phyloP scores from a whole-genome alignment of 2,888 invertebrate species.

The Xestia sexstrigata region DNA sequence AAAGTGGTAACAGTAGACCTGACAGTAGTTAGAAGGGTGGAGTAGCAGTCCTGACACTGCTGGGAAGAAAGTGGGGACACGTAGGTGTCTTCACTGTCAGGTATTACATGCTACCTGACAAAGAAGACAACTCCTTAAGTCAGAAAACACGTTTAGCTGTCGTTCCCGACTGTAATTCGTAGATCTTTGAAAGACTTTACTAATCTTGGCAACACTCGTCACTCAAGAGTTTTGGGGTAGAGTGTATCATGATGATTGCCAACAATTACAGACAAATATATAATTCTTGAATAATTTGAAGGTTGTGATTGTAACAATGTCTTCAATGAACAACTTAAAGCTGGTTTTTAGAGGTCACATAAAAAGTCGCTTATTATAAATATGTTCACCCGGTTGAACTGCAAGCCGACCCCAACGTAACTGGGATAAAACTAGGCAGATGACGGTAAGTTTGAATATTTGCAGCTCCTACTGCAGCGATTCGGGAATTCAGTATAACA shows the following conservation, averaged over 20 bases:
- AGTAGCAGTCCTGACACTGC: not conserved
- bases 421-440: not conserved
- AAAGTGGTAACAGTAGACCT: not conserved
- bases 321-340: not conserved
- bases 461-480: conserved; percentile 75
- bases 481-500: conserved; percentile 93
- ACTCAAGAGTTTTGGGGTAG: not conserved
- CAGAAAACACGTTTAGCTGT: not conserved
- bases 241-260: not conserved
- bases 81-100: not conserved
- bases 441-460: conserved; percentile 3
- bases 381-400: not conserved
- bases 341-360: not conserved
- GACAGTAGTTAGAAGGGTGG: not conserved
- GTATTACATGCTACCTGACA: no score
- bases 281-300: not conserved
- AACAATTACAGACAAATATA: not conserved
- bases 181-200: not conserved
- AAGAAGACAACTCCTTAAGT: not conserved
- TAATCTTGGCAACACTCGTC: not conserved
- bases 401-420: not conserved
- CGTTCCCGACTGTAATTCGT: not conserved
- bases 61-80: not conserved
- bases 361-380: not conserved
- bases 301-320: not conserved